Evolutionary conservation across 2,797 vertebrate genomes (phyloP), one percentile per base, ranked within the genome.

Genomic region (Danio albolineatus): DNA sequence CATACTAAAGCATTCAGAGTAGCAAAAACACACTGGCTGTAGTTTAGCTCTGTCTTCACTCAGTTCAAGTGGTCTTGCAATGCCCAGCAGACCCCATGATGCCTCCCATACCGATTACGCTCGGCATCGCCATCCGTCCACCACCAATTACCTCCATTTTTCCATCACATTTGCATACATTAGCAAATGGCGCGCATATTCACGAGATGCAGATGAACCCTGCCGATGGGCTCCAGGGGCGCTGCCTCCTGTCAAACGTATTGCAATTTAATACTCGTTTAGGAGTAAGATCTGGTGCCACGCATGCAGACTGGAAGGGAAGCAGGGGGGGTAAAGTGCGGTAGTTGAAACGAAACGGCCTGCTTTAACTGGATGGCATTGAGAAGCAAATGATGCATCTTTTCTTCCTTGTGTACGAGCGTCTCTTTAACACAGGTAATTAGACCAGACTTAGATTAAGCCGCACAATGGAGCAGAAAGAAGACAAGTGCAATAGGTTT

Each of bases 401-500:
- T 65, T 61, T 71, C 76, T 53, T 62, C 70, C 65, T 61, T 43
- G 44, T 51, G 78, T 70, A 74, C 61, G 79, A 86, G 87, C 81
- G 80, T 83, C 86, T 90, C 83, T 89, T 87, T 84, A 86, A 86
- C 79, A 73, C 85, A 79, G 85, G 84, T 87, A 89, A 89, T 92
- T 90, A 92, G 86, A 64, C 69, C 44, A 16, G 71, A 60, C 78
- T 44, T 60, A 84, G 82, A 89, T 82, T 79, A 85, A 85, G 83
- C 76, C 61, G 83, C 80, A 87, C 86, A 86, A 87, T 82, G 81
- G 79, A 88, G 83, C 69, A 73, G 88, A 83, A 76, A 81, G 83
- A 81, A 82, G 83, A 87, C 78, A 86, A 85, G 85, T 84, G 87
- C 90, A 88, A 87, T 86, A 86, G 85, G 87, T 91, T 89, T 88